These are phyloP conservation scores for Ammospiza maritima DNA, from an alignment of 2,797 vertebrate genomes.

Conservation along the genomic window DNA sequence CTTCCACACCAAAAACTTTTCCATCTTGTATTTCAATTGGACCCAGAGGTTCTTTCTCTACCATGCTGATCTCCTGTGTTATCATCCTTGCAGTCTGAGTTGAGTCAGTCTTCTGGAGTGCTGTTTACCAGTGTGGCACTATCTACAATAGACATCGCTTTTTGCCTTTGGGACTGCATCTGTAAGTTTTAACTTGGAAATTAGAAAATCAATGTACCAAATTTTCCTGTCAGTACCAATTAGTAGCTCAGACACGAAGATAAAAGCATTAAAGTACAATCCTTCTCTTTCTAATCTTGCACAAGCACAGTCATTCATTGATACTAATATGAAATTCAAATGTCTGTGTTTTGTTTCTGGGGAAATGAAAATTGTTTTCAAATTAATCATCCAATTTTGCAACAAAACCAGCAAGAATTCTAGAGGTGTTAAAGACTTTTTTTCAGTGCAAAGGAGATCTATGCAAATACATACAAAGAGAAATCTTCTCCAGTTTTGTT, in stretches of 20 bases:
- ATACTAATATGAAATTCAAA: neutral
- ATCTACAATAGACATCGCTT: neutral
- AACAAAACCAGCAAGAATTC: neutral
- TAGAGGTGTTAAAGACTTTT: neutral
- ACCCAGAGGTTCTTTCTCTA: neutral
- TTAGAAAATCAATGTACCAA: neutral
- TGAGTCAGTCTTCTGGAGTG: neutral
- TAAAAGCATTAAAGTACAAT: neutral
- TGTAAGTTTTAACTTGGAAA: neutral
- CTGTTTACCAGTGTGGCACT: neutral
- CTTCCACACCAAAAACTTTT: neutral
- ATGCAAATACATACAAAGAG: neutral
- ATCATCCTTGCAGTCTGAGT: neutral
- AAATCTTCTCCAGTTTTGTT: neutral
- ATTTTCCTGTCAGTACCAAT: neutral
- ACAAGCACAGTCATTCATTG: neutral
- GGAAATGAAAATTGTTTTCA: neutral
- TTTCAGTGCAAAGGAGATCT: neutral
- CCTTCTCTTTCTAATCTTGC: neutral
- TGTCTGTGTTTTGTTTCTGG: neutral
- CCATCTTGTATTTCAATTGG: neutral
- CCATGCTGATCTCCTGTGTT: neutral
- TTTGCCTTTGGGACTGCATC: neutral
- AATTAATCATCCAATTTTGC: neutral
- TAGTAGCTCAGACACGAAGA: neutral